phyloP scores from a whole-genome alignment of 2,113 vertebrate genomes.

The Neodon shergylaensis region DNA sequence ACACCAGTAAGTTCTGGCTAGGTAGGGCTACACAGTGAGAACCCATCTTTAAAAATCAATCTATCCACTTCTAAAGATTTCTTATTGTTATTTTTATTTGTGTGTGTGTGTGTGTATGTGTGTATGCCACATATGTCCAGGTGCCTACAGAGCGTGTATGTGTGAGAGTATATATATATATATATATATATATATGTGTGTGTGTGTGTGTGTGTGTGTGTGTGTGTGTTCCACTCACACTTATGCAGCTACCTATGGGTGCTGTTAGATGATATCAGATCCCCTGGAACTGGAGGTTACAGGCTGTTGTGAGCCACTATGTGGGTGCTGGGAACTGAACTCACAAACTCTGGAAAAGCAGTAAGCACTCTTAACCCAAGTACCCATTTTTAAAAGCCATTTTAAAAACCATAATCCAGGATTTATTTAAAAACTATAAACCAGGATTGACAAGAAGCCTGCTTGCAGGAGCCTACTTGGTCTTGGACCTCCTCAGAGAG shows the following conservation, averaged over 20 bases:
- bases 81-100: neutral
- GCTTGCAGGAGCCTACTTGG: neutral
- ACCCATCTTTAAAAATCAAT: neutral
- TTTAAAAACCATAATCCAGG: neutral
- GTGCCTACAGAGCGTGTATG: too few species aligned
- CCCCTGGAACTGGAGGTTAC: neutral
- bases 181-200: too few species aligned
- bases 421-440: neutral
- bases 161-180: neutral
- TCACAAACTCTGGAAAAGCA: neutral
- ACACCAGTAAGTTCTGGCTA: neutral
- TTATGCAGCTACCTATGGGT: neutral
- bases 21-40: neutral
- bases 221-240: neutral
- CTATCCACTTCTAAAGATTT: neutral
- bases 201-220: fast-evolving
- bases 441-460: neutral
- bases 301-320: neutral
- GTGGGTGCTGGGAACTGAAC: neutral
- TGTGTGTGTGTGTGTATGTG: too few species aligned
- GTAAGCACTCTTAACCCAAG: neutral
- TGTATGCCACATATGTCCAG: too few species aligned
- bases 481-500: constrained; percentile 41
- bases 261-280: neutral
- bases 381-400: neutral